Conservation (phyloP, 2,797 vertebrate species). For the Rhinophrynus dorsalis region DNA sequence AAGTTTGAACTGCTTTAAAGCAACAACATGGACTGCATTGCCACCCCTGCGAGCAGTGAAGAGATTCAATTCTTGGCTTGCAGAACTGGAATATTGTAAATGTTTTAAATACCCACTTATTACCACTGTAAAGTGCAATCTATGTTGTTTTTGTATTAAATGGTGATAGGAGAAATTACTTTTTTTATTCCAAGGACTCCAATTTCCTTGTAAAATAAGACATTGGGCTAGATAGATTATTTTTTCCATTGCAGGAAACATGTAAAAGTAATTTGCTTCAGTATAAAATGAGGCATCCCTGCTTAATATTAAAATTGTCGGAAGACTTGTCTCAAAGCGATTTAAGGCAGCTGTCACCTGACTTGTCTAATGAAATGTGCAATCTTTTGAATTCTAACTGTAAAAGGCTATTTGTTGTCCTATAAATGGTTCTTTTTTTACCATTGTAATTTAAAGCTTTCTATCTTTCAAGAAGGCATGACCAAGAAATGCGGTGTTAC, state of each 20-base stretch:
- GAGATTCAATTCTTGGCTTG: background rate
- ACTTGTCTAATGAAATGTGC: constrained; percentile 61
- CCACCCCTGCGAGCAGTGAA: background rate
- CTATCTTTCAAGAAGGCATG: constrained; percentile 74
- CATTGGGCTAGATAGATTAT: constrained; percentile 73
- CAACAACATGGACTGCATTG: background rate
- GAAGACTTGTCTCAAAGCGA: constrained; percentile 58
- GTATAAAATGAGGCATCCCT: constrained; percentile 56
- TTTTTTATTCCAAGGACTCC: constrained; percentile 73
- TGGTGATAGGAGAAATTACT: constrained; percentile 59
- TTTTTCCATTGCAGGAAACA: constrained; percentile 68
- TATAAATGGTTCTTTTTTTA: constrained; percentile 67
- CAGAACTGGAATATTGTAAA: constrained; percentile 41
- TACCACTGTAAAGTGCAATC: constrained; percentile 74
- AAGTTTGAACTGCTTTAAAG: background rate
- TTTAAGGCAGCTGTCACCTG: constrained; percentile 55
- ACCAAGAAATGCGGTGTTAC: constrained; percentile 68
- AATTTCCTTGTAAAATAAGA: constrained; percentile 70
- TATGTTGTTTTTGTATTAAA: constrained; percentile 78
- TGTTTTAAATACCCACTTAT: constrained; percentile 59
- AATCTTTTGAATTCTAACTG: constrained; percentile 59
- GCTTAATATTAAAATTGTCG: constrained; percentile 57
- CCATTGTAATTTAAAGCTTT: constrained; percentile 70
- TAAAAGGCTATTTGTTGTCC: constrained; percentile 68
- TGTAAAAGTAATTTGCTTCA: constrained; percentile 62